Base-by-base conservation (phyloP, 2,888 invertebrate genomes). In the Mellilla xanthometata region DNA sequence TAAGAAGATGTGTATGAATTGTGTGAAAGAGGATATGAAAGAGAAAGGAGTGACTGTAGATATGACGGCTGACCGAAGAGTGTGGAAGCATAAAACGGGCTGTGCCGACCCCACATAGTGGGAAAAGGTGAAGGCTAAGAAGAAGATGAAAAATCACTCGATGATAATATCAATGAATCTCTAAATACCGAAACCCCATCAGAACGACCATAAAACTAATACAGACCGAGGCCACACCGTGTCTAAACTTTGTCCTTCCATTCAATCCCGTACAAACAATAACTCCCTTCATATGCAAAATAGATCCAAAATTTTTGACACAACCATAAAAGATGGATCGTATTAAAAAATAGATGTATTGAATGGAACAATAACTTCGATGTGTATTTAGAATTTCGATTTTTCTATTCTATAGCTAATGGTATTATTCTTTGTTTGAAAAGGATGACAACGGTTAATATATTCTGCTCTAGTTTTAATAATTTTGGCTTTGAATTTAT, bases 311-410 rank as follows among this genome's bases (percentile, higher is more conserved):
- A 64, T 62, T 68, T 72, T 65, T 85, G 87, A 85, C 85, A 76
- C 72, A 77, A 72, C 77, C 76, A 85, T 80, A 84, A 83, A 80
- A 82, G 86, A 83, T 81, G 74, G 80, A 80, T 83, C 79, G 68
- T 60, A 67, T 76, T 73, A 68, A 68, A 73, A 76, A 81, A 55
- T 57, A 52, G 54, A 57, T 50, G 46, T 35, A 57, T 58, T 51
- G 54, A 54, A 51, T 12, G 38, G 40, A 47, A 58, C 55, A 55
- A 58, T 46, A 33, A 41, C 9, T 48, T 50, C 52, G 52, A 57
- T 54, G 53, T 46, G 43, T 48, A 54, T 54, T 53, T 39, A 44
- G 53, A 47, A 52, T 55, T 58, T 58, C 35, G 57, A 57, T 53
- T 58, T 55, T 50, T 58, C 39, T 52, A 50, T 50, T 58, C 39